These are phyloP conservation scores for Busseola fusca DNA, from an alignment of 2,888 invertebrate species.

Conservation along the genomic window DNA sequence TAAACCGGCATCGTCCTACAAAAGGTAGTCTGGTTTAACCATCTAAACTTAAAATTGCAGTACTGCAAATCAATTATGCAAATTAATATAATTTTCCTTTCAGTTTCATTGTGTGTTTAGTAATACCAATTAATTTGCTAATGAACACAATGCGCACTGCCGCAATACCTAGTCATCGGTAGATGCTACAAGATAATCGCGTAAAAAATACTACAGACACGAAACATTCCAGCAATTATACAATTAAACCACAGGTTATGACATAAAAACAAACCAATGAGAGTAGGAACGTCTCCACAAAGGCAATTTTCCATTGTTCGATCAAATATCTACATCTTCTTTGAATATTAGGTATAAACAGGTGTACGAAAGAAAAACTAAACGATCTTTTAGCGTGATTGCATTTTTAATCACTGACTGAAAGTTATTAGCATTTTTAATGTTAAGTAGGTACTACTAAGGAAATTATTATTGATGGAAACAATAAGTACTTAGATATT, in stretches of 20 bases:
- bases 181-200: constrained; percentile 38
- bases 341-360: constrained; percentile 35
- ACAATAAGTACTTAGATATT: neutral
- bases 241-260: constrained; percentile 65
- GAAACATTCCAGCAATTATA: constrained; percentile 71
- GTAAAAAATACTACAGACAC: constrained; percentile 62
- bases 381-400: constrained; percentile 31
- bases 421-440: neutral
- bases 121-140: constrained; percentile 44
- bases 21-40: constrained; percentile 15
- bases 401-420: neutral
- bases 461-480: neutral
- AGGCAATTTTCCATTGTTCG: constrained; percentile 67
- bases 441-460: neutral
- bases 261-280: constrained; percentile 58
- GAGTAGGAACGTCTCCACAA: constrained; percentile 46
- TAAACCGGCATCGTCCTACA: neutral
- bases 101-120: constrained; percentile 30
- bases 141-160: constrained; percentile 40
- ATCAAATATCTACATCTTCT: constrained; percentile 21
- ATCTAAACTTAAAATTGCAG: constrained; percentile 4
- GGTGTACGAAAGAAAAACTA: constrained; percentile 33
- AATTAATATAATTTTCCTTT: constrained; percentile 42
- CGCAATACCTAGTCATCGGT: constrained; percentile 39
- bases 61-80: constrained; percentile 37